These are phyloP conservation scores for Gambelia wislizenii DNA, from an alignment of 2,797 vertebrate species.

Conservation along the genomic window DNA sequence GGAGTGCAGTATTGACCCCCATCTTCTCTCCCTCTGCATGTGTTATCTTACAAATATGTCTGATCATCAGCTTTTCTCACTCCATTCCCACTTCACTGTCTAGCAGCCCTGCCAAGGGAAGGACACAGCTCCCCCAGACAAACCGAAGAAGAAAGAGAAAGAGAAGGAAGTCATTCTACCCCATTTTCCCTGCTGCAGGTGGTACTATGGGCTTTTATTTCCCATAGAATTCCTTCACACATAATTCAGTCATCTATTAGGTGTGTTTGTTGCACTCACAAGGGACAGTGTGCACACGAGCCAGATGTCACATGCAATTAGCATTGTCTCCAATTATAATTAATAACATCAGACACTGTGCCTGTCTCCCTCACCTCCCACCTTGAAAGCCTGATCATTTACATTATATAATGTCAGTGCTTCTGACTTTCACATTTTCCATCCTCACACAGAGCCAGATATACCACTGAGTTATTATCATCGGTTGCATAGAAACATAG, in stretches of 20 bases:
- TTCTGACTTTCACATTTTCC: constrained; percentile 26
- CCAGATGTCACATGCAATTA: constrained; percentile 57
- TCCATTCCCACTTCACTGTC: not conserved
- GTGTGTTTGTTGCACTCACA: constrained; percentile 35
- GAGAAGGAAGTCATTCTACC: not conserved
- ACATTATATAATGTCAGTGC: constrained; percentile 31
- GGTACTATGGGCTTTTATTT: not conserved
- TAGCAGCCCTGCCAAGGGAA: not conserved
- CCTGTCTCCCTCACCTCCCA: constrained; percentile 53
- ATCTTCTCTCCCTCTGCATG: not conserved
- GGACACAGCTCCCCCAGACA: not conserved
- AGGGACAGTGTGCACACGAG: constrained; percentile 21
- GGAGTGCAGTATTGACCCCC: not conserved
- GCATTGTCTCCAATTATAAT: constrained; percentile 42
- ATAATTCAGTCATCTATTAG: constrained; percentile 31
- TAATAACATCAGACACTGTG: constrained; percentile 63
- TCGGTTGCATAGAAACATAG: not conserved
- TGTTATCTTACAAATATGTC: not conserved
- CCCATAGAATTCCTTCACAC: not conserved
- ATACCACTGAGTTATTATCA: not conserved
- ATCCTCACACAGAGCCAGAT: constrained; percentile 21
- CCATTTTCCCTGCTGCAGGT: not conserved
- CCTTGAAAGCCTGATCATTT: constrained; percentile 45
- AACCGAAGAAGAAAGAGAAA: not conserved
- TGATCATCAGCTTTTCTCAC: not conserved